Evolutionary conservation across 2,888 invertebrate genomes (phyloP).

Genomic region (Aphrophora alni): DNA sequence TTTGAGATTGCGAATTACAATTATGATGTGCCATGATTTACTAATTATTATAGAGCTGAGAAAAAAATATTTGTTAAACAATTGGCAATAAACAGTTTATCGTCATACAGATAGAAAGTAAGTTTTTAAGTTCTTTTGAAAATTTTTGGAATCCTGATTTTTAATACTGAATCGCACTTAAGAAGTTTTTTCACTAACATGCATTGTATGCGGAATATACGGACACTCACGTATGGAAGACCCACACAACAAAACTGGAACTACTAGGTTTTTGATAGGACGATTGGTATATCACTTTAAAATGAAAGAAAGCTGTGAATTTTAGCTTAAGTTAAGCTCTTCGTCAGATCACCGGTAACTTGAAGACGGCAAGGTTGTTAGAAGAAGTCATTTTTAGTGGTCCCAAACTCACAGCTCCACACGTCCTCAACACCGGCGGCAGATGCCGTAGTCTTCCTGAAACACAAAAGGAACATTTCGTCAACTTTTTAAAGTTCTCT

Average conservation of each 20-base stretch:
- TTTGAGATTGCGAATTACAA: background rate
- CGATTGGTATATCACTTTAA: background rate
- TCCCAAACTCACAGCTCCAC: background rate
- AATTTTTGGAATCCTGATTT: background rate
- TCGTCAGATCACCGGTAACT: slow-evolving; percentile 40
- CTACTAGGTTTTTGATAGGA: background rate
- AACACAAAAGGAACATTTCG: background rate
- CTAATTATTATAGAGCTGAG: too few species aligned
- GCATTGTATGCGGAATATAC: background rate
- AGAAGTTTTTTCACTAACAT: background rate
- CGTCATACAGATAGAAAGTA: too few species aligned
- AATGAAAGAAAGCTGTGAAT: background rate
- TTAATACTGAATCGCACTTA: background rate
- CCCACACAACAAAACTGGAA: background rate
- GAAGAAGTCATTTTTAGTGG: background rate
- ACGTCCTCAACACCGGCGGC: background rate
- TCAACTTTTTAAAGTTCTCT: too few species aligned
- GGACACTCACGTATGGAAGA: background rate
- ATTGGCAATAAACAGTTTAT: too few species aligned
- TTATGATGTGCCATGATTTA: too few species aligned
- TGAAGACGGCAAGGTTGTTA: slow-evolving; percentile 24
- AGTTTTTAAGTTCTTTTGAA: too few species aligned
- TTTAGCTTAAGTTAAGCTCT: background rate
- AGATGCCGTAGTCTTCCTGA: background rate
- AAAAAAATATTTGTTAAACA: too few species aligned